phyloP scores from a whole-genome alignment of 2,888 invertebrate genomes.

The Sinodicranocentrus sp. region DNA sequence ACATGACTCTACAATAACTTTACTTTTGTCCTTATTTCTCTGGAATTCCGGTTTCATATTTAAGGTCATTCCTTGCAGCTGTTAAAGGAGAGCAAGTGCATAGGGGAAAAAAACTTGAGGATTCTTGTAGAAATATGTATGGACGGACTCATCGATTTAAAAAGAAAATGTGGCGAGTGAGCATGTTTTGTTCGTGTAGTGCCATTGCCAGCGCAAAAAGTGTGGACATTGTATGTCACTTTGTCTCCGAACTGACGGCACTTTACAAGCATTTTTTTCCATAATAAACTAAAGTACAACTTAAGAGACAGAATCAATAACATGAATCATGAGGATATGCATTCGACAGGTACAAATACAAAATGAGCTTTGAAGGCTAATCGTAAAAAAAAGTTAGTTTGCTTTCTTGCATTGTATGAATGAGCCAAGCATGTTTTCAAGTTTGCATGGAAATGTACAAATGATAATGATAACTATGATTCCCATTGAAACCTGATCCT shows the following conservation, averaged over 20 bases:
- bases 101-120: background rate
- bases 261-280: background rate
- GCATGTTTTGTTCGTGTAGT: background rate
- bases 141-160: no score
- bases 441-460: conserved; percentile 11
- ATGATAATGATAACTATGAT: background rate
- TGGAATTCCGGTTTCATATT: conserved; percentile 23
- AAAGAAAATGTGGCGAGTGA: no score
- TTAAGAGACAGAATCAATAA: conserved; percentile 22
- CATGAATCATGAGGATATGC: conserved; percentile 28
- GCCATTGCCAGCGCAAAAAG: background rate
- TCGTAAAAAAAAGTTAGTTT: conserved; percentile 1
- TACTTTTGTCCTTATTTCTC: conserved; percentile 26
- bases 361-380: conserved; percentile 5
- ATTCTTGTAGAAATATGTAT: no score
- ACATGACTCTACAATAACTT: background rate
- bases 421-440: background rate
- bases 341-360: conserved; percentile 45
- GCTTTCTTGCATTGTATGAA: background rate
- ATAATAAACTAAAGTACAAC: background rate
- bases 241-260: background rate
- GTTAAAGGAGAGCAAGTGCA: background rate
- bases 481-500: no score
- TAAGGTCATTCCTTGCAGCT: conserved; percentile 9
- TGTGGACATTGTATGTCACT: background rate